Evolutionary conservation across 2,888 invertebrate species (phyloP).

Genomic region (Melanotus villosus): DNA sequence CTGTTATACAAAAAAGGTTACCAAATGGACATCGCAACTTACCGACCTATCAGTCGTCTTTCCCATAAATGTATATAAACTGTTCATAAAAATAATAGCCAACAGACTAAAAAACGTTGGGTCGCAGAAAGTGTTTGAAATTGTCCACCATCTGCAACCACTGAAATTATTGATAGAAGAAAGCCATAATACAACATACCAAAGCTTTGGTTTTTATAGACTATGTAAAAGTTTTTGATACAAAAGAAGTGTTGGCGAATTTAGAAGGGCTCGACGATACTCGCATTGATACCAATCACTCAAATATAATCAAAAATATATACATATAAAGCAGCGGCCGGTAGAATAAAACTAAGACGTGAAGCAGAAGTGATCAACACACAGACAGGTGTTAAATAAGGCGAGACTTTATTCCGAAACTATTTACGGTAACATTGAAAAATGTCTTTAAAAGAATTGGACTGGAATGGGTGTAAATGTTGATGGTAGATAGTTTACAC

Average conservation of each 20-base stretch:
- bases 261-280: neutral
- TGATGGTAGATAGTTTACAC: neutral
- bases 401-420: no score
- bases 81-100: no score
- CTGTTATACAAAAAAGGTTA: no score
- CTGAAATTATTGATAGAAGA: no score
- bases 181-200: neutral
- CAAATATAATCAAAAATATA: neutral
- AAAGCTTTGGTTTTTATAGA: neutral
- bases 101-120: no score
- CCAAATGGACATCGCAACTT: no score
- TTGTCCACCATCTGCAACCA: no score
- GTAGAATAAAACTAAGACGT: neutral
- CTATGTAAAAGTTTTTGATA: neutral
- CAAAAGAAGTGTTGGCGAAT: neutral
- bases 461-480: neutral
- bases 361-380: no score
- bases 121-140: no score
- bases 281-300: neutral
- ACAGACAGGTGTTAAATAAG: no score
- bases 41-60: no score
- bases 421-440: neutral
- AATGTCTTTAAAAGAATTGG: slow-evolving; percentile 1
- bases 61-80: no score
- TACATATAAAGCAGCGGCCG: neutral